Base-by-base conservation (phyloP, 2,797 vertebrate genomes). In the Australoheros facetus region DNA sequence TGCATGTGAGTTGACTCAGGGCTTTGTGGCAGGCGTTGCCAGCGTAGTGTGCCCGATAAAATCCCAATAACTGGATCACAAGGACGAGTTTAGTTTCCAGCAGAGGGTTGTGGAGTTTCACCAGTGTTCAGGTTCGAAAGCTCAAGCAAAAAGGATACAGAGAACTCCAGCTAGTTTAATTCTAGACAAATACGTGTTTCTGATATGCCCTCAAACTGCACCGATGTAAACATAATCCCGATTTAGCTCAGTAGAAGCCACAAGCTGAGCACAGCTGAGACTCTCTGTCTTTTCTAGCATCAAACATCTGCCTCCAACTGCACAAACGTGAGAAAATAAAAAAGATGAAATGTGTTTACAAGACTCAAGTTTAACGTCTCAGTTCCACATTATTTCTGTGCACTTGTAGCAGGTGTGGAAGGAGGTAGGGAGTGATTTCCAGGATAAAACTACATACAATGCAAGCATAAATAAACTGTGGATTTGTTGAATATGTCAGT, bases 371-470 rank as follows among this genome's bases (percentile, higher is more conserved):
- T 71, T 56, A 17, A 7, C 5, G 73, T 26, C 3, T 45, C 37
- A 32, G 64, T 32, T 72, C 34, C 56, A 39, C 73, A 37, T 59
- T 5, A 62, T 66, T 17, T n/a, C 51, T 51, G 45, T 69, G 64
- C 64, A 51, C 45, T 69, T 26, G 23, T 30, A 51, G 82, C 72
- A 53, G n/a, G 71, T 70, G 53, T 80, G 64, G 45, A 51, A 62
- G 4, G 11, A 79, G 56, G 73, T 83, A n/a, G 23, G 14, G 54
- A 56, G 28, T 3, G 13, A 64, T 73, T 13, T 60, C 17, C 2
- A 56, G 64, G 79, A 87, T 75, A 81, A 71, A 87, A 80, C 74
- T 55, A 79, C 85, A 77, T 30, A 6, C 16, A 34, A 34, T 64
- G 48, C 54, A 75, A 59, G 17, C 34, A 66, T 75, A 73, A 80